These are phyloP conservation scores for Anolis sagrei DNA, from an alignment of 2,113 vertebrate species.

Conservation along the genomic window DNA sequence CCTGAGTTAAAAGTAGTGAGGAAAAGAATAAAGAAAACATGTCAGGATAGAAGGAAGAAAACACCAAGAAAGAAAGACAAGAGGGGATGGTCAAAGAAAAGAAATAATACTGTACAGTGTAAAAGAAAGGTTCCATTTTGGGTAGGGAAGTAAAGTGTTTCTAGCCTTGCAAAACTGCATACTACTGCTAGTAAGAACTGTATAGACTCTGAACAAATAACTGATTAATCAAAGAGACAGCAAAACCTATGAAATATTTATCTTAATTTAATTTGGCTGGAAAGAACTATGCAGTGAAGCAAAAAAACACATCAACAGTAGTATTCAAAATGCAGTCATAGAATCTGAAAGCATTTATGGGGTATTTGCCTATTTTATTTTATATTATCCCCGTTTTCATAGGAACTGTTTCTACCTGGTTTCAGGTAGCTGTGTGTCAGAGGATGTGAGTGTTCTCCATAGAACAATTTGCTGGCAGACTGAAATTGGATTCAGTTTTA, in stretches of 20 bases:
- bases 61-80: too few species aligned
- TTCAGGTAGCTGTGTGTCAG: rapidly evolving
- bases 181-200: not conserved
- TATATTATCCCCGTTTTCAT: rapidly evolving
- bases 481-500: constrained; percentile 53
- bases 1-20: too few species aligned
- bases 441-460: constrained; percentile 28
- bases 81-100: too few species aligned
- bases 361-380: not conserved
- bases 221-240: not conserved
- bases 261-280: not conserved
- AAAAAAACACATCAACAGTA: not conserved
- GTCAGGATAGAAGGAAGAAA: too few species aligned
- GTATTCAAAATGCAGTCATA: constrained; percentile 10
- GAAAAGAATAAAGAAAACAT: too few species aligned
- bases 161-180: not conserved
- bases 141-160: not conserved
- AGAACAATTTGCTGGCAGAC: constrained; percentile 52
- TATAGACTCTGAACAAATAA: not conserved
- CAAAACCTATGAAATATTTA: not conserved
- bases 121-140: too few species aligned
- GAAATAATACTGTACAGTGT: too few species aligned
- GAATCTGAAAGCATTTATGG: rapidly evolving
- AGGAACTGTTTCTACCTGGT: not conserved
- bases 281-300: not conserved